Evolutionary conservation across 2,797 vertebrate species (phyloP).

Genomic region (Halcyon smyrnensis): DNA sequence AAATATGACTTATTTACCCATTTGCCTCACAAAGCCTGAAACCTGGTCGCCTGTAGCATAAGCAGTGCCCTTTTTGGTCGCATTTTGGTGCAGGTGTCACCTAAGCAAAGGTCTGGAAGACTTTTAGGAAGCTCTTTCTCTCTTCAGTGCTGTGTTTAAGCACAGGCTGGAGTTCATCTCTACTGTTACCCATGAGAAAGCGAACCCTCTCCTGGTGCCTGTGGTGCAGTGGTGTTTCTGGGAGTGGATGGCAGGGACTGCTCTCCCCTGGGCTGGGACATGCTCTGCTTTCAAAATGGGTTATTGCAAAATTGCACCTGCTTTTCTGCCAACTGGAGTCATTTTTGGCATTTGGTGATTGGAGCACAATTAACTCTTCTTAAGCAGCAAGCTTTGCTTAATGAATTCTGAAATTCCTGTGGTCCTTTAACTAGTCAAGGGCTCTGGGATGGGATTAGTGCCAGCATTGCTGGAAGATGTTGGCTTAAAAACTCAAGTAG

Average conservation of each 20-base stretch:
- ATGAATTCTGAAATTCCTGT: constrained; percentile 61
- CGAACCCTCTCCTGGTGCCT: not conserved
- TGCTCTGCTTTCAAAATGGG: constrained; percentile 52
- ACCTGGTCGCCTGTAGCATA: not conserved
- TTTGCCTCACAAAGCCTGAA: not conserved
- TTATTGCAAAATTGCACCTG: constrained; percentile 52
- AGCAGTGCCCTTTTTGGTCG: not conserved
- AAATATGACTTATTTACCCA: not conserved
- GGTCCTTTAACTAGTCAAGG: constrained; percentile 28
- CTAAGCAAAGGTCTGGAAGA: not conserved
- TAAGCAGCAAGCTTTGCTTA: constrained; percentile 55
- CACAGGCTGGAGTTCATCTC: not conserved
- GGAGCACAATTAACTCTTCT: constrained; percentile 68
- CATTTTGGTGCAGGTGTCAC: not conserved
- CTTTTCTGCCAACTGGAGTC: constrained; percentile 47
- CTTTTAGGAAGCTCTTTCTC: not conserved
- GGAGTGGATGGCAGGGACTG: not conserved
- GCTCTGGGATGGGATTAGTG: constrained; percentile 40
- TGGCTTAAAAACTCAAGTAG: not conserved
- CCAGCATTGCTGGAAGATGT: not conserved
- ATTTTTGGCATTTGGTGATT: constrained; percentile 53
- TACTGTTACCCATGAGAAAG: not conserved
- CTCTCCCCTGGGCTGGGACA: not conserved
- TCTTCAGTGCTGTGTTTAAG: not conserved
- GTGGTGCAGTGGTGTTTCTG: rapidly evolving